Evolutionary conservation across 2,888 invertebrate species (phyloP), one percentile per base, ranked within the genome.

Genomic region (Limnephilus rhombicus): DNA sequence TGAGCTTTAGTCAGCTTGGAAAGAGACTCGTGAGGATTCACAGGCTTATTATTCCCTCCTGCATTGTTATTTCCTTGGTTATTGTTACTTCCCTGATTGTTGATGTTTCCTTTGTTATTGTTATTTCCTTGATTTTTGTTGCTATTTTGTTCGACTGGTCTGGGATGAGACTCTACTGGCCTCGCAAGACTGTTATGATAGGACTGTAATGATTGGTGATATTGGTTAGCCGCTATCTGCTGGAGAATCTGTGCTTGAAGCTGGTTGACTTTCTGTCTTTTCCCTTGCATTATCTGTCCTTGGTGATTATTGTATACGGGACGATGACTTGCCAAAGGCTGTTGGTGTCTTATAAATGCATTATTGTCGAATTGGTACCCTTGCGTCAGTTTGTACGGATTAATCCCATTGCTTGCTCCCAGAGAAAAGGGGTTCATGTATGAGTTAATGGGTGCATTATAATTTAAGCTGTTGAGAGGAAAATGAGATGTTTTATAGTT

Each of bases 381-480:
- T 5, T 92, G 93, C 13, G 90, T 34, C 29, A 92, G 95, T 93
- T 96, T 96, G 94, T 95, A 96, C 91, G 95, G 95, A 37, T 95
- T 94, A 2, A 95, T 93, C 0, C 94, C 95, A 92, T 95, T 95
- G 94, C 95, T 95, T 92, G 95, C 95, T 3, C 91, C 91, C 2
- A 93, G 41, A 0, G 95, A 94, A 93, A 96, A 96, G 0, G 96
- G 96, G 91, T 96, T 96, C 93, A 96, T 95, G 93, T 96, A 96
- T 0, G 95, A 95, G 94, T 95, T 96, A 92, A 96, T 95, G 1
- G 96, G 96, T 93, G 96, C 96, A 93, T 96, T 96, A 9, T 94
- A 94, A 85, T 92, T 93, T 0, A 95, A 95, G 0, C 94, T 94
- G 12, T 94, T 94, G 3, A 95, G 94, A 0, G 95, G 95, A 18